phyloP scores from a whole-genome alignment of 1,140 invertebrate species.

The Pogonomyrmex barbatus region DNA sequence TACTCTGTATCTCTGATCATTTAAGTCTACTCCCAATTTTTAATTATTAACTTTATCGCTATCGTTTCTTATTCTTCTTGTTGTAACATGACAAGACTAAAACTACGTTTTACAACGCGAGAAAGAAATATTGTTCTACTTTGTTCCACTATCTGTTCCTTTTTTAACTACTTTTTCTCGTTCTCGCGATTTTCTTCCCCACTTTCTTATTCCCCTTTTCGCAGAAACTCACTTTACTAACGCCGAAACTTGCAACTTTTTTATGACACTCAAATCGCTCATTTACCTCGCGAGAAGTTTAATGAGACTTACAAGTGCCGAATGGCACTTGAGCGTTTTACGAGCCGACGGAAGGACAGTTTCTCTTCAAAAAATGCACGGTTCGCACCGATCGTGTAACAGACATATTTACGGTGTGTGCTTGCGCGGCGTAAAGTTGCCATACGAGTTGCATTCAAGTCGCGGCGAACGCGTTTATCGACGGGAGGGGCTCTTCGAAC shows the following conservation, averaged over 20 bases:
- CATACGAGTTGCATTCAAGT: conserved; percentile 18
- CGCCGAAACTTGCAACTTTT: conserved; percentile 64
- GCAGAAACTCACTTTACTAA: conserved; percentile 16
- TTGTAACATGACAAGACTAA: not conserved
- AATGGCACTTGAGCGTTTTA: conserved; percentile 52
- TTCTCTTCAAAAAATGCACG: not conserved
- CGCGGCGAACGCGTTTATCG: conserved; percentile 2
- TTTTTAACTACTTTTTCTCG: not conserved
- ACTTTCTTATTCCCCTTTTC: conserved; percentile 5
- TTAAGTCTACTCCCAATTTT: not conserved
- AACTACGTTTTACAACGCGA: not conserved
- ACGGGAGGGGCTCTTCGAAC: not conserved
- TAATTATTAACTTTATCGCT: not conserved
- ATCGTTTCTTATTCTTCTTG: not conserved
- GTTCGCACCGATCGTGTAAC: not conserved
- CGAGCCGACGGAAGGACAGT: not conserved
- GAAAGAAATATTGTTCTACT: not conserved
- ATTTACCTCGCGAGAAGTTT: conserved; percentile 62
- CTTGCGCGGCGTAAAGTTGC: conserved; percentile 1
- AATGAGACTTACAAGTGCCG: conserved; percentile 52
- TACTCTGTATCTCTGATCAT: not conserved
- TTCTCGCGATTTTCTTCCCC: not conserved
- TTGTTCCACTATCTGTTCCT: not conserved
- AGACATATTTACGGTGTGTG: not conserved
- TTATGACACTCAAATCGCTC: conserved; percentile 67